phyloP scores from a whole-genome alignment of 2,113 vertebrate species.

The Copsychus sechellarum region DNA sequence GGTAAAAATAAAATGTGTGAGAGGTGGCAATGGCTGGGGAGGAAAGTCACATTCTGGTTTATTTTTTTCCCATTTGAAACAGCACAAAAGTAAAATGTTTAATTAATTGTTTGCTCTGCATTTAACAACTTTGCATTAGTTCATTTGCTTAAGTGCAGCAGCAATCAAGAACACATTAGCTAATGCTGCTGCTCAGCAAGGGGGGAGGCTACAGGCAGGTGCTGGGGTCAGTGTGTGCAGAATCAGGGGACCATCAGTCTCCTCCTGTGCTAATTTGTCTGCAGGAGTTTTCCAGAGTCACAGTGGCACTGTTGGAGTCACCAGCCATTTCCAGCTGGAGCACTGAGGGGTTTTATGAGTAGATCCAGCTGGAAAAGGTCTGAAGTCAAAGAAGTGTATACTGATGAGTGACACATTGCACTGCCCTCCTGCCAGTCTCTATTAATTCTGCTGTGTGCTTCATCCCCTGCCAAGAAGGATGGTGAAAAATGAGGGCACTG shows the following conservation, averaged over 20 bases:
- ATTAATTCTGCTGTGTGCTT: not conserved
- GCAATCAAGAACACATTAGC: slow-evolving; percentile 45
- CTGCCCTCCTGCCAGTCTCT: not conserved
- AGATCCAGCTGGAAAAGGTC: slow-evolving; percentile 29
- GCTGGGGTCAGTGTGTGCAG: not conserved
- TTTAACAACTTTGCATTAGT: slow-evolving; percentile 45
- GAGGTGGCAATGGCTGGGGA: not conserved
- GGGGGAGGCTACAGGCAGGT: not conserved
- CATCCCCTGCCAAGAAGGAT: not conserved
- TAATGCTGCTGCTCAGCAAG: not conserved
- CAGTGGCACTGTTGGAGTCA: not conserved
- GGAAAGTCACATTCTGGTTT: not conserved
- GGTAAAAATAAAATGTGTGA: not conserved
- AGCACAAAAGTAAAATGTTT: slow-evolving; percentile 9
- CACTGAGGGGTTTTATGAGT: not conserved
- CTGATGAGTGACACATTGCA: not conserved
- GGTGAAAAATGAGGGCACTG: not conserved
- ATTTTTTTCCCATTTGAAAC: not conserved
- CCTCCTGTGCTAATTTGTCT: slow-evolving; percentile 28
- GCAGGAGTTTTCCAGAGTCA: slow-evolving; percentile 5
- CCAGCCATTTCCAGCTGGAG: slow-evolving; percentile 30
- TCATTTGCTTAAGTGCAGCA: slow-evolving; percentile 24
- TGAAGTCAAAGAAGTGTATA: slow-evolving; percentile 8
- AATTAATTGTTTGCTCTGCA: slow-evolving; percentile 58
- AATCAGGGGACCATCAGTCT: not conserved